Evolutionary conservation across 2,888 invertebrate genomes (phyloP).

Genomic region (Melanargia galathea): DNA sequence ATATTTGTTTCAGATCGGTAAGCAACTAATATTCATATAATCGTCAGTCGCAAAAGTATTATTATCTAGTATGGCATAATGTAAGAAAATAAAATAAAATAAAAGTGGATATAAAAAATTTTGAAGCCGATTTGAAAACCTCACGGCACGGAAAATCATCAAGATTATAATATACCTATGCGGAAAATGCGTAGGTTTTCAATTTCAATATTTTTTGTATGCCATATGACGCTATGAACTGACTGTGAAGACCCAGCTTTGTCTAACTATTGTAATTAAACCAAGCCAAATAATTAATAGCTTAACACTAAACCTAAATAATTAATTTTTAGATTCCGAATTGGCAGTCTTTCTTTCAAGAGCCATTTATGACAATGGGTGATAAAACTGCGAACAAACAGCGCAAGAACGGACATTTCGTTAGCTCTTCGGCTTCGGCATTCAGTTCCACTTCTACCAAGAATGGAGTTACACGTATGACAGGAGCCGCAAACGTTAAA

Average conservation of each 20-base stretch:
- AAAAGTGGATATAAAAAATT: not conserved
- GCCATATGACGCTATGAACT: too few relatives aligned
- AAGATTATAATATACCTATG: too few relatives aligned
- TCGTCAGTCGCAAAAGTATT: too few relatives aligned
- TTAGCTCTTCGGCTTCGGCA: slow-evolving; percentile 35
- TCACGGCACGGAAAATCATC: too few relatives aligned
- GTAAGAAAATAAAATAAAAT: not conserved
- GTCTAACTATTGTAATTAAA: too few relatives aligned
- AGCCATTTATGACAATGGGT: not conserved
- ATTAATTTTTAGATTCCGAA: slow-evolving; percentile 30
- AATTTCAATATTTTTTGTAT: too few relatives aligned
- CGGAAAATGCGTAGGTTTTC: too few relatives aligned
- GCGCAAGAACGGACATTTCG: slow-evolving; percentile 35
- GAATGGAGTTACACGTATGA: slow-evolving; percentile 79
- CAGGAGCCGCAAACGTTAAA: slow-evolving; percentile 79
- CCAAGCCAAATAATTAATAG: too few relatives aligned
- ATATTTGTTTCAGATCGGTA: slow-evolving; percentile 32
- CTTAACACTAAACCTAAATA: not conserved
- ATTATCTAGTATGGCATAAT: not conserved
- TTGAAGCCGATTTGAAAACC: too few relatives aligned
- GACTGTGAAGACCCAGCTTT: too few relatives aligned
- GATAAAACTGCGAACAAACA: slow-evolving; percentile 18
- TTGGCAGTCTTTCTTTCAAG: slow-evolving; percentile 15
- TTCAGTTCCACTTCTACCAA: slow-evolving; percentile 53
- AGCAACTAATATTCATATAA: slow-evolving; percentile 12